Evolutionary conservation across 1,140 invertebrate species (phyloP), one percentile per base, ranked within the genome.

Genomic region (Drosophila ficusphila): DNA sequence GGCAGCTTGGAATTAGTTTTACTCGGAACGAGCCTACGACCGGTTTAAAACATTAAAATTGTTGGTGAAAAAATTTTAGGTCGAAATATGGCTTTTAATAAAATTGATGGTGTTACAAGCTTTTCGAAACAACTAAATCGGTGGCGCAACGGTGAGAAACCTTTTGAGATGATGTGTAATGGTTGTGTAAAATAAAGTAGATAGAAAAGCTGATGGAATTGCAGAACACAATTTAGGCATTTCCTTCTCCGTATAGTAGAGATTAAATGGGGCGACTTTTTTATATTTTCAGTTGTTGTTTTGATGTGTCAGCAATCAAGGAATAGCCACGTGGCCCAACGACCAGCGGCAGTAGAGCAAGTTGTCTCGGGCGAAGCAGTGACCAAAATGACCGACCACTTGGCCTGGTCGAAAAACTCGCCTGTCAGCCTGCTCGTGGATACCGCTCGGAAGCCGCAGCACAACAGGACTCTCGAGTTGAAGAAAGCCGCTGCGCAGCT

Each of bases 401-500:
- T 23, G 29, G 4, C 21, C 29, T 51, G 31, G 31, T 52, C 48
- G 8, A 52, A 38, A 9, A 14, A 21, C n/a, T 52, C 48, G 0
- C 33, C 48, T 0, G 48, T 52, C 4, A 52, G 48, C 21, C 19
- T 38, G 4, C 21, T 25, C 7, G 9, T 52, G 19, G 33, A 52
- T 3, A 38, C n/a, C 2, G 21, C 33, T 12, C 33, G 12, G 3
- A 52, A n/a, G 19, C 48, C 31, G 0, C 8, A 34, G 2, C 31
- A 51, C 8, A 34, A 52, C 12, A 52, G 48, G 48, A 52, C 48
- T 1, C 19, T 36, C 21, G 48, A 52, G 19, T 6, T 52, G 12
- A 52, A 52, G 12, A 52, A 38, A 6, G 70, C 70, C 19, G 27
- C 33, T 8, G 42, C 19, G 0, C 64, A 51, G 19, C 21, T 56